Percentiles rank a stretch among this genome's conserved stretches.
Evolutionary conservation across 1,140 invertebrate species (phyloP).

Genomic region (Argopecten irradians): DNA sequence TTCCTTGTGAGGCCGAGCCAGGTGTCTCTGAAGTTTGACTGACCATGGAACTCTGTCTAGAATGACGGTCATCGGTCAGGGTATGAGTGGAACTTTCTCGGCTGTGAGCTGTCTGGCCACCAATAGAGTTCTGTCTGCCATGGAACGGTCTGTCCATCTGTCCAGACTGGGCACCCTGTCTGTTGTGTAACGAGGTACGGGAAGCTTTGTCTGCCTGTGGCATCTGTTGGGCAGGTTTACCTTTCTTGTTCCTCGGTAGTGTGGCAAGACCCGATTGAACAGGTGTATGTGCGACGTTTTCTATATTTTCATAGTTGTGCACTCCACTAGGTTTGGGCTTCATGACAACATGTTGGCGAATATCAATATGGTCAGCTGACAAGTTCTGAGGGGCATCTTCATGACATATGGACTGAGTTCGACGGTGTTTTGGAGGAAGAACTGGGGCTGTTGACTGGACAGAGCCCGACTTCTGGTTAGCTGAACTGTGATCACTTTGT

Average conservation of each 20-base stretch:
- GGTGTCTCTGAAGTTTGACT: conserved; percentile 40
- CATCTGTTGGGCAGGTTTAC: conserved; percentile 17
- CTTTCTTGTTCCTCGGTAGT: conserved; percentile 69
- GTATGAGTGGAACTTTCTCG: conserved; percentile 47
- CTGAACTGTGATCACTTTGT: conserved; percentile 26
- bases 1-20: not conserved
- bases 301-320: conserved; percentile 62
- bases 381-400: conserved; percentile 46
- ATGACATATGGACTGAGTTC: conserved; percentile 46
- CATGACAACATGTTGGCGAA: conserved; percentile 60
- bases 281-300: conserved; percentile 61
- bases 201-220: conserved; percentile 29
- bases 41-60: conserved; percentile 43
- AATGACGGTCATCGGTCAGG: conserved; percentile 34
- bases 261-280: conserved; percentile 72
- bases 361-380: conserved; percentile 53
- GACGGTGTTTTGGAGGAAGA: conserved; percentile 34
- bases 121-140: conserved; percentile 48
- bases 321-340: conserved; percentile 60
- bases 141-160: conserved; percentile 19
- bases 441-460: conserved; percentile 6
- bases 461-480: conserved; percentile 3
- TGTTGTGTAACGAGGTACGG: not conserved
- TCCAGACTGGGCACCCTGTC: not conserved
- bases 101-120: conserved; percentile 37